Evolutionary conservation across 2,113 vertebrate species (phyloP).

Genomic region (Elaphurus davidianus): DNA sequence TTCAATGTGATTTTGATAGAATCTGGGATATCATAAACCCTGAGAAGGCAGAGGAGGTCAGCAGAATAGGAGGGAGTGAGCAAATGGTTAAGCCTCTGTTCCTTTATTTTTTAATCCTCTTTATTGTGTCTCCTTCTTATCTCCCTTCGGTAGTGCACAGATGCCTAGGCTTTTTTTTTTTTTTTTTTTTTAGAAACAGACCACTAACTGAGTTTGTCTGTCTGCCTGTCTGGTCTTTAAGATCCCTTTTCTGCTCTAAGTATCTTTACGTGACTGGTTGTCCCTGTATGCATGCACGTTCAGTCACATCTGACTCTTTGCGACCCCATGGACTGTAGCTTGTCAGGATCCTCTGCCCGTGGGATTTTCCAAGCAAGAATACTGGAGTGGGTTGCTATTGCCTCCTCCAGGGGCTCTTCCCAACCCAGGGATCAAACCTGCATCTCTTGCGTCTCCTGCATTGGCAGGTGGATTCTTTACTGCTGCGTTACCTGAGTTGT

Average conservation of each 20-base stretch:
- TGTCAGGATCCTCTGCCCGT: neutral
- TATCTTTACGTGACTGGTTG: neutral
- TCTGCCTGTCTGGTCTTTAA: neutral
- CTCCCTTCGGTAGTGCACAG: neutral
- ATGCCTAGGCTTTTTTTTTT: neutral
- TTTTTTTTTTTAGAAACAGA: neutral
- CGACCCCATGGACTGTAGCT: neutral
- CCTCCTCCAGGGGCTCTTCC: neutral
- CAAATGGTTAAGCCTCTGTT: neutral
- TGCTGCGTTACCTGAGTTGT: neutral
- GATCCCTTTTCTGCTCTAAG: neutral
- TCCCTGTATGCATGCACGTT: neutral
- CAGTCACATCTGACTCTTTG: neutral
- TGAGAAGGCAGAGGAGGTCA: neutral
- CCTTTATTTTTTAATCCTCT: neutral
- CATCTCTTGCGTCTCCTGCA: neutral
- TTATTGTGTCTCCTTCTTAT: neutral
- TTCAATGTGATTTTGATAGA: neutral
- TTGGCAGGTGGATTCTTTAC: neutral
- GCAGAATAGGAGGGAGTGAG: neutral
- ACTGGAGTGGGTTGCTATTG: neutral
- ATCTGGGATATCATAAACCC: neutral
- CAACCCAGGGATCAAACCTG: neutral
- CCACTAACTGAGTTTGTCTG: neutral
- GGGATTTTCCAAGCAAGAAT: neutral